phyloP scores from a whole-genome alignment of 2,888 invertebrate species.

The Artemia sinica region DNA sequence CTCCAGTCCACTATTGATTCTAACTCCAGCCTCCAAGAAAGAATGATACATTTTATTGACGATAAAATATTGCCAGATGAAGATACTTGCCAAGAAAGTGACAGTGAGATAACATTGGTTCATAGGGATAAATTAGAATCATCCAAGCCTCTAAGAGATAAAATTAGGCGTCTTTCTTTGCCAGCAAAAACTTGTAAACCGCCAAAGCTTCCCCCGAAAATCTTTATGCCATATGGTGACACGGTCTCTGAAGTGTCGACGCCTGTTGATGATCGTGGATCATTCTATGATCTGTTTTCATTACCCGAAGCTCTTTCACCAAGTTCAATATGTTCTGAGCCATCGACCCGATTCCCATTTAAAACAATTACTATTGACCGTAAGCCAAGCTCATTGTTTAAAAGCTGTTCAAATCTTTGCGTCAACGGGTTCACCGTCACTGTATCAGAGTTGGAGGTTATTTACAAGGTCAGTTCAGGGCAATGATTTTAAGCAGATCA shows the following conservation, averaged over 20 bases:
- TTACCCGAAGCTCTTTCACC: not conserved
- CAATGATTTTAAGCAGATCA: not conserved
- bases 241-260: not conserved
- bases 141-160: not conserved
- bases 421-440: conserved; percentile 17
- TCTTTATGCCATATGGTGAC: not conserved
- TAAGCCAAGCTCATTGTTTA: conserved; percentile 2
- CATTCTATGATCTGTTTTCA: not conserved
- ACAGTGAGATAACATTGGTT: not conserved
- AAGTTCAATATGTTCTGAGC: conserved; percentile 14
- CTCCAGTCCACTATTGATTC: not conserved
- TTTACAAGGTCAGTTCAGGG: conserved; percentile 17
- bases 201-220: conserved; percentile 6
- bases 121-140: not conserved
- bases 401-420: not conserved
- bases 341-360: not conserved
- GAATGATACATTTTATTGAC: not conserved
- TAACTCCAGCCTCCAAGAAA: not conserved
- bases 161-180: conserved; percentile 11
- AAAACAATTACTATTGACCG: conserved; percentile 8
- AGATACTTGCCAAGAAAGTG: not conserved
- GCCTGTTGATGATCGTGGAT: not conserved
- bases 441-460: conserved; percentile 11
- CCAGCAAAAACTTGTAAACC: conserved; percentile 8
- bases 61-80: not conserved